A percentile compares a stretch with the other conserved stretches of the same genome.
These are phyloP conservation scores for Python bivittatus DNA, from an alignment of 2,113 vertebrate species.

Conservation along the genomic window DNA sequence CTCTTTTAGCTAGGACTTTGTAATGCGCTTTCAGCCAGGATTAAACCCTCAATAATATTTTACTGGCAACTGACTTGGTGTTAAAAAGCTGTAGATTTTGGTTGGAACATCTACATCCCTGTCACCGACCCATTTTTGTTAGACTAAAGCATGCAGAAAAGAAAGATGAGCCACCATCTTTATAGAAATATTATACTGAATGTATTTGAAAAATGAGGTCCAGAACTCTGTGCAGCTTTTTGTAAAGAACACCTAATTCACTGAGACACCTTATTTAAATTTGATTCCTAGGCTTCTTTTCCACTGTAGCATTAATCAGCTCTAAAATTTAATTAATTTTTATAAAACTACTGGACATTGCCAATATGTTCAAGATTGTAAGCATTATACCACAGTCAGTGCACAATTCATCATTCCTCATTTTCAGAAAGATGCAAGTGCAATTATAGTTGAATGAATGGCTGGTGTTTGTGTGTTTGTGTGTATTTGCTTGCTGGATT, in stretches of 20 bases:
- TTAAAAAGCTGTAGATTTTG: background rate
- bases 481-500: background rate
- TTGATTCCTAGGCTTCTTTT: background rate
- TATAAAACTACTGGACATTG: slow-evolving; percentile 10
- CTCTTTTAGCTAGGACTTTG: too few species aligned
- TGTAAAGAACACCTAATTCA: background rate
- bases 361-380: slow-evolving; percentile 22
- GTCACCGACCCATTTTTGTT: background rate
- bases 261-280: background rate
- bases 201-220: background rate
- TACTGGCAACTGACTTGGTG: background rate
- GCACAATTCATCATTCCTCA: slow-evolving; percentile 15
- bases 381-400: slow-evolving; percentile 12
- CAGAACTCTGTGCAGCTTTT: background rate
- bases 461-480: background rate
- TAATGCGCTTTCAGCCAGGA: background rate
- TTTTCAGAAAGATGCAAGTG: slow-evolving; percentile 18
- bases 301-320: slow-evolving; percentile 1
- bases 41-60: background rate
- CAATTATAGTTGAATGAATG: slow-evolving; percentile 7
- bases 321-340: slow-evolving; percentile 20
- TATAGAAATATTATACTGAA: background rate
- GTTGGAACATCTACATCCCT: background rate
- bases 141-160: background rate
- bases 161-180: background rate